Base-by-base conservation (phyloP, 2,113 vertebrate genomes). In the Lophochroa leadbeateri region DNA sequence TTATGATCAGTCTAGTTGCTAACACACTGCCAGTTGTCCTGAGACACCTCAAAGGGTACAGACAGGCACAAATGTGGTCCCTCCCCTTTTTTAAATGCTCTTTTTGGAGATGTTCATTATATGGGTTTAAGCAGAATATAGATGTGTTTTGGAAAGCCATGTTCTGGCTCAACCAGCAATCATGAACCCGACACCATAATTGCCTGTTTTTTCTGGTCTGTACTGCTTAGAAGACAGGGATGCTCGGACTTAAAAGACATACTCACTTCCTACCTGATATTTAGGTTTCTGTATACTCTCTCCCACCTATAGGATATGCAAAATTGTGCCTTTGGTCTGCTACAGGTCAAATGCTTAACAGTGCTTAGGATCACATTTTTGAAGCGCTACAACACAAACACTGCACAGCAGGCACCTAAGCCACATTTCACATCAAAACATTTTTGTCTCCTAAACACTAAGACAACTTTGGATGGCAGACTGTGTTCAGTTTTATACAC, bases 121-220 rank as follows among this genome's bases (percentile, higher is more conserved):
- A 50, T 0, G 7, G 31, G 23, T 86, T 88, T 86, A 44, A 82
- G 33, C 10, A 79, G 55, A 70, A 24, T 58, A 19, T 12, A 53
- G 72, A 43, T 33, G 41, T 58, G 20, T 23, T 83, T 52, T 31
- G 80, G 50, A 91, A 82, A 55, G n/a, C 16, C 5, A 17, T 4
- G 16, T 35, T n/a, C 77, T 64, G 20, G 10, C 72, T 75, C 43
- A 39, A 35, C 2, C 25, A 75, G 27, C 25, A 82, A 37, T 71
- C 58, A 64, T 1, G 4, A 71, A 39, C 4, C 39, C 0, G 0
- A 19, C 0, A 70, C 28, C 6, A 80, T 25, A 79, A 91, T 0
- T 17, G 3, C 18, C 35, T 3, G 1, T 17, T 18, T 81, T 27
- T 87, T 44, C 29, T 35, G 31, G 7, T 61, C 53, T 79, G 6